Percentiles rank a stretch among this genome's conserved stretches.
phyloP scores from a whole-genome alignment of 2,888 invertebrate species.

The Melangyna quadrimaculata region DNA sequence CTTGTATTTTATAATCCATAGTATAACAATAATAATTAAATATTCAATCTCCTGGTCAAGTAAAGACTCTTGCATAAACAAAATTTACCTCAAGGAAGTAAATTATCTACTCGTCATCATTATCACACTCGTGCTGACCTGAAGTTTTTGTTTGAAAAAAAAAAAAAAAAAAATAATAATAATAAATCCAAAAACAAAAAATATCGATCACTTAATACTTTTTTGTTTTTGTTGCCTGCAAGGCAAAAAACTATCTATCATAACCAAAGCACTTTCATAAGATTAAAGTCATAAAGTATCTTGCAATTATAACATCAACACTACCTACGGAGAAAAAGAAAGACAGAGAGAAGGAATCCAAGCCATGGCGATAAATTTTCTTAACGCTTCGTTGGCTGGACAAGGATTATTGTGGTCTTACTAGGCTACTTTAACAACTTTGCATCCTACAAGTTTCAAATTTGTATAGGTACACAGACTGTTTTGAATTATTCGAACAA shows the following conservation, averaged over 20 bases:
- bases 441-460: background rate
- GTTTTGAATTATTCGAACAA: constrained; percentile 18
- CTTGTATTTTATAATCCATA: background rate
- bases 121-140: constrained; percentile 13
- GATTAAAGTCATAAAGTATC: constrained; percentile 36
- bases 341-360: background rate
- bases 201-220: constrained; percentile 18
- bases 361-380: background rate
- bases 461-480: constrained; percentile 13
- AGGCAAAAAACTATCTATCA: constrained; percentile 32
- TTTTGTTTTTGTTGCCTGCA: background rate
- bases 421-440: background rate
- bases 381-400: constrained; percentile 6
- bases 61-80: constrained; percentile 7
- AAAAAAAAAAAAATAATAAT: background rate
- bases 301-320: constrained; percentile 54
- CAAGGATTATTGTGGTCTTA: constrained; percentile 4
- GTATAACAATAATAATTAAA: constrained; percentile 12
- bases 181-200: background rate
- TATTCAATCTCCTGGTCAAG: constrained; percentile 38
- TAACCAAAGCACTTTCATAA: constrained; percentile 44
- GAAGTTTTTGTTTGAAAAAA: background rate
- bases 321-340: background rate
- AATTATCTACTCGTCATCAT: background rate
- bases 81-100: constrained; percentile 41